These are phyloP conservation scores for Eumaeus atala DNA, from an alignment of 1,140 invertebrate genomes.

Conservation along the genomic window DNA sequence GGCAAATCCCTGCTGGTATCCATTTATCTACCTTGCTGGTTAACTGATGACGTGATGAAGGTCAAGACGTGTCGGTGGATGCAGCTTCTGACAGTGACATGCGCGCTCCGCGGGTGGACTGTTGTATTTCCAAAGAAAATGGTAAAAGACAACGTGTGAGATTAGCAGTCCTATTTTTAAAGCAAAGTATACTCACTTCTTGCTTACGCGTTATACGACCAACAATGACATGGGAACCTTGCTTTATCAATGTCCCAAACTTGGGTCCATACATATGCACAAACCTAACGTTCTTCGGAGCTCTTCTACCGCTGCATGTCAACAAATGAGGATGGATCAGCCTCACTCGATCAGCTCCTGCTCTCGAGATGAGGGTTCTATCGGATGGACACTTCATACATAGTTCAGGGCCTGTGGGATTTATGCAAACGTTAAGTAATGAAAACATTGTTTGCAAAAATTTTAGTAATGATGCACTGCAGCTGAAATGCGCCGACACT, in stretches of 20 bases:
- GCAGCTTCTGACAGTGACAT: too few species aligned
- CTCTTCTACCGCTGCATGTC: slow-evolving; percentile 40
- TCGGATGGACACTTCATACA: slow-evolving; percentile 54
- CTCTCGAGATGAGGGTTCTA: slow-evolving; percentile 50
- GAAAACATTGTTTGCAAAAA: too few species aligned
- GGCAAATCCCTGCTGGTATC: too few species aligned
- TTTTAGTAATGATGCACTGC: not conserved
- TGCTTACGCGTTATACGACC: slow-evolving; percentile 38
- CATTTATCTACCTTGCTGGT: too few species aligned
- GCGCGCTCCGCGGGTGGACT: too few species aligned
- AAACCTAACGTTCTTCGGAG: slow-evolving; percentile 35
- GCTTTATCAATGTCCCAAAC: slow-evolving; percentile 43
- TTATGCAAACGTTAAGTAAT: slow-evolving; percentile 9
- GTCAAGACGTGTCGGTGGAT: too few species aligned
- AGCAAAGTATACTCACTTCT: slow-evolving; percentile 34
- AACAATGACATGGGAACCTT: slow-evolving; percentile 45
- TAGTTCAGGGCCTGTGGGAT: slow-evolving; percentile 22
- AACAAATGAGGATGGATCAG: slow-evolving; percentile 37
- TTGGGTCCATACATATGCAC: slow-evolving; percentile 45
- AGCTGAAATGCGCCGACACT: too few species aligned
- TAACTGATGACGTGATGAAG: too few species aligned
- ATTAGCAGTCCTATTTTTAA: not conserved
- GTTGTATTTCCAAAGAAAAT: too few species aligned
- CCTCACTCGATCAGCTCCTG: slow-evolving; percentile 38
- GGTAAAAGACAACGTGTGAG: too few species aligned